phyloP scores from a whole-genome alignment of 1,140 invertebrate genomes.

The Telenomus remus region DNA sequence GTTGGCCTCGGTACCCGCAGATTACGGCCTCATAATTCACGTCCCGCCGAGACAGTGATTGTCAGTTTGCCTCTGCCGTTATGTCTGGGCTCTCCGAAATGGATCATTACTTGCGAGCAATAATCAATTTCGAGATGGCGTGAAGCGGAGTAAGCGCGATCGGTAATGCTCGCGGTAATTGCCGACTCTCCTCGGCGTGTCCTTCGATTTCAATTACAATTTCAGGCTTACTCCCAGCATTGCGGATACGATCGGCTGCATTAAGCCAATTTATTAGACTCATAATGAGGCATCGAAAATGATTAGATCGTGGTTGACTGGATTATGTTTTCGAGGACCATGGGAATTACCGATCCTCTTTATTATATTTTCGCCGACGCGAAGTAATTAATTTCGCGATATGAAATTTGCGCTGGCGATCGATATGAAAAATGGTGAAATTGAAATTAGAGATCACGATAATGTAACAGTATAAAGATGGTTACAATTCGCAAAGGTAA shows the following conservation, averaged over 20 bases:
- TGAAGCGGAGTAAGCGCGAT: conserved; percentile 56
- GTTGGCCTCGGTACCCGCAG: conserved; percentile 65
- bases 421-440: not conserved
- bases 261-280: conserved; percentile 19
- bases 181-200: conserved; percentile 36
- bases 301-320: conserved; percentile 6
- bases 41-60: conserved; percentile 67
- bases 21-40: conserved; percentile 73
- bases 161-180: conserved; percentile 50
- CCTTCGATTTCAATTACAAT: conserved; percentile 56
- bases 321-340: not conserved
- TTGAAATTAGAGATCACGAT: not conserved
- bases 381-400: no score
- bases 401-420: no score
- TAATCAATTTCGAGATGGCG: conserved; percentile 70
- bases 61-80: conserved; percentile 68
- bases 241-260: not conserved
- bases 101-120: conserved; percentile 68
- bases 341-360: conserved; percentile 2
- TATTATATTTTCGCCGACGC: no score
- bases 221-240: not conserved
- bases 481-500: not conserved
- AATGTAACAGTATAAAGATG: no score
- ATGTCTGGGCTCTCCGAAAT: conserved; percentile 65
- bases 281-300: conserved; percentile 7